A percentile compares a stretch with the other conserved stretches of the same genome.
phyloP scores from a whole-genome alignment of 2,113 vertebrate genomes.

The Dicerorhinus sumatrensis region DNA sequence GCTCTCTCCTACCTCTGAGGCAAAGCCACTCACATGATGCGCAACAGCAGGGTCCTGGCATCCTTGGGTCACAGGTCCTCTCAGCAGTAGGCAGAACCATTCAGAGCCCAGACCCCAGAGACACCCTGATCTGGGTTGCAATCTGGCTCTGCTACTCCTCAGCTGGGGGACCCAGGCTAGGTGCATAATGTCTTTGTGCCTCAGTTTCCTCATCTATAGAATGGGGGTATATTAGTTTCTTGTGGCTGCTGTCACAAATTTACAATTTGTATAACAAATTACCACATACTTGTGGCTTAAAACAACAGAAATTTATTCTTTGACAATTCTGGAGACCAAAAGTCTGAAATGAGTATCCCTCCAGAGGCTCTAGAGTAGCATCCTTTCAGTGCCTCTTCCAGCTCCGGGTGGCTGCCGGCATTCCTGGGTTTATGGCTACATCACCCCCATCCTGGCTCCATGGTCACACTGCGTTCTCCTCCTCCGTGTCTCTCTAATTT shows the following conservation, averaged over 20 bases:
- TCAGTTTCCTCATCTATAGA: neutral
- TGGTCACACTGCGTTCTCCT: neutral
- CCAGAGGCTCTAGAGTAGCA: neutral
- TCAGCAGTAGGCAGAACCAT: neutral
- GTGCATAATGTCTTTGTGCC: neutral
- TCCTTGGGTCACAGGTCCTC: neutral
- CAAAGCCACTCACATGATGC: neutral
- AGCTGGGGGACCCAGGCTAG: neutral
- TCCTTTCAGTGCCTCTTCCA: neutral
- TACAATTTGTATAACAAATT: neutral
- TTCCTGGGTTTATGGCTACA: neutral
- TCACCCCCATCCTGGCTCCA: neutral
- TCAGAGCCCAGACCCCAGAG: neutral
- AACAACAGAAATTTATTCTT: neutral
- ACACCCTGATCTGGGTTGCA: neutral
- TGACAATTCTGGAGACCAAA: neutral
- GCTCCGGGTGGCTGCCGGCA: neutral
- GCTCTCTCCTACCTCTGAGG: neutral
- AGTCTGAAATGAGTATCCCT: neutral
- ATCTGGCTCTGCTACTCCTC: neutral
- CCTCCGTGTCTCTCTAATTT: neutral
- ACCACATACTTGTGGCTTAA: neutral
- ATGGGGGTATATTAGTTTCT: neutral
- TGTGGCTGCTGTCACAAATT: neutral
- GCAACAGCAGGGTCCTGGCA: neutral